Conservation (phyloP, 2,888 invertebrate genomes). For the Sphaerophoria rueppellii region DNA sequence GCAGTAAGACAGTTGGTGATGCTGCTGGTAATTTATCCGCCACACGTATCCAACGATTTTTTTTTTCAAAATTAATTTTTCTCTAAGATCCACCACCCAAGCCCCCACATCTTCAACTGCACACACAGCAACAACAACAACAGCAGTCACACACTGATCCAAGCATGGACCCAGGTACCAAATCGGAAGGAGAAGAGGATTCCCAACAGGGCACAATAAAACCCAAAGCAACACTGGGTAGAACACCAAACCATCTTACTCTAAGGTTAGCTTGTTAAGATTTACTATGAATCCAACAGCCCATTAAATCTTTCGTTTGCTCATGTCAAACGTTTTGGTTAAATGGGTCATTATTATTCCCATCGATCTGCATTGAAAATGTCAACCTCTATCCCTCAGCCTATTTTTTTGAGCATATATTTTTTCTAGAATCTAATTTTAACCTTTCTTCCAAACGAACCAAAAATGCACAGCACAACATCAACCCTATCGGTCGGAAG, state of each 20-base stretch:
- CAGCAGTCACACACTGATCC: constrained; percentile 81
- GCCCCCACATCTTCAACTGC: constrained; percentile 82
- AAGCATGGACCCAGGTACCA: constrained; percentile 88
- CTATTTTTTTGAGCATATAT: neutral
- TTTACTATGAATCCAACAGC: neutral
- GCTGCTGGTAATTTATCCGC: constrained; percentile 84
- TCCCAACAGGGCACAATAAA: constrained; percentile 87
- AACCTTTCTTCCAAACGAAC: constrained; percentile 29
- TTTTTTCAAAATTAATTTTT: constrained; percentile 21
- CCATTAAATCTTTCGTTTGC: neutral
- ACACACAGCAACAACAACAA: constrained; percentile 80
- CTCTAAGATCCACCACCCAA: constrained; percentile 75
- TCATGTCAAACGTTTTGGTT: neutral
- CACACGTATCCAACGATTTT: constrained; percentile 66
- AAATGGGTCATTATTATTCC: neutral
- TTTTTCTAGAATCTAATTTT: constrained; percentile 27
- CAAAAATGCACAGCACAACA: constrained; percentile 87
- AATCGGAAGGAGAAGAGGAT: constrained; percentile 94
- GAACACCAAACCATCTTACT: constrained; percentile 96
- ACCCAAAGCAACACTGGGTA: constrained; percentile 88
- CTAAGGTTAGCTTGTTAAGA: constrained; percentile 84
- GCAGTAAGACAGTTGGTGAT: constrained; percentile 96
- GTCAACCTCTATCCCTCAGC: too few relatives aligned
- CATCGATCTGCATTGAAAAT: too few relatives aligned
- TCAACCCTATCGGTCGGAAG: constrained; percentile 97